These are phyloP conservation scores for Lepisosteus oculatus DNA, from an alignment of 2,113 vertebrate genomes.

Conservation along the genomic window DNA sequence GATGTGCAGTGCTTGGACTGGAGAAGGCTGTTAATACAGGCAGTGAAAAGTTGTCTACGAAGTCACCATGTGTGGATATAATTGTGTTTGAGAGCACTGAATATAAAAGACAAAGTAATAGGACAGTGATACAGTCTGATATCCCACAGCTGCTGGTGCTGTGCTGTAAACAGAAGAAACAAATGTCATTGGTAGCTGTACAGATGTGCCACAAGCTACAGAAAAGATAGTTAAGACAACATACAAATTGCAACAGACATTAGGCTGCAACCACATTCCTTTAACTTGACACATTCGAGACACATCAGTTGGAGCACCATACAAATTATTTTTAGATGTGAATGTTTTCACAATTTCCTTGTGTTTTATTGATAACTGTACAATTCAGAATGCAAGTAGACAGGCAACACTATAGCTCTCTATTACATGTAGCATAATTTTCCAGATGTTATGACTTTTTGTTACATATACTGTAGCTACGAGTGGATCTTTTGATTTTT, in stretches of 20 bases:
- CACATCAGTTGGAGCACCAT: too few species aligned
- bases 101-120: neutral
- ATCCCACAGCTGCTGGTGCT: neutral
- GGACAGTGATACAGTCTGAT: neutral
- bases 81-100: neutral
- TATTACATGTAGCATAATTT: too few species aligned
- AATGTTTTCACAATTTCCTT: too few species aligned
- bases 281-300: too few species aligned
- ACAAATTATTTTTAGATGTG: too few species aligned
- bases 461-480: too few species aligned
- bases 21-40: neutral
- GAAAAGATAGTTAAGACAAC: neutral
- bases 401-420: too few species aligned
- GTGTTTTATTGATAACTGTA: too few species aligned
- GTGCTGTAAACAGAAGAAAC: neutral
- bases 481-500: too few species aligned
- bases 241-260: neutral
- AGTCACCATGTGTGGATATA: neutral
- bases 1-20: neutral
- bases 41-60: neutral
- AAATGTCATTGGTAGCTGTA: neutral
- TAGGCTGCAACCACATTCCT: too few species aligned
- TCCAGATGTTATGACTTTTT: too few species aligned
- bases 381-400: too few species aligned
- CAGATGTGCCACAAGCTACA: neutral